phyloP scores from a whole-genome alignment of 1,140 invertebrate species.

The Coenobita brevimanus region DNA sequence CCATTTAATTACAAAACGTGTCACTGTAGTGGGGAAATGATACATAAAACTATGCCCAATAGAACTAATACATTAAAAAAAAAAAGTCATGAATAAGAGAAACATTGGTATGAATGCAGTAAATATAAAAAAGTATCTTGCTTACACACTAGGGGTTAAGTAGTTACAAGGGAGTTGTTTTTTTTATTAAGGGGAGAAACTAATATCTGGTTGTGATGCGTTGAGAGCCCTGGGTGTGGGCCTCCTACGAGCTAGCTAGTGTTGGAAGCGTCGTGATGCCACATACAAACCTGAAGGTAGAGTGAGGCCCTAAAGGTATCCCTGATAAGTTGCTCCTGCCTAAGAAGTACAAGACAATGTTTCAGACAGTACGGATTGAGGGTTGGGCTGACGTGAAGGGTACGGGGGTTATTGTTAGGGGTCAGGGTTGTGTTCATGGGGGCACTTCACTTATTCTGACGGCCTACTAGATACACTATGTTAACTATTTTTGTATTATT shows the following conservation, averaged over 20 bases:
- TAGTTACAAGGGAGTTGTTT: slow-evolving; percentile 43
- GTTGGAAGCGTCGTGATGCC: slow-evolving; percentile 50
- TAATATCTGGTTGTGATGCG: slow-evolving; percentile 45
- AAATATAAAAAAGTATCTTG: slow-evolving; percentile 37
- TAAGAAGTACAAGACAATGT: slow-evolving; percentile 38
- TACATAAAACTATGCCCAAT: slow-evolving; percentile 33
- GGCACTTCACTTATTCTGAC: no score
- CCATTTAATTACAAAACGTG: slow-evolving; percentile 1
- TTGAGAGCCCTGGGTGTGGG: neutral
- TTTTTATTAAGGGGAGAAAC: slow-evolving; percentile 11
- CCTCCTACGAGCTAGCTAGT: slow-evolving; percentile 38
- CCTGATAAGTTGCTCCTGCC: slow-evolving; percentile 59
- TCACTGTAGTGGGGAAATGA: neutral
- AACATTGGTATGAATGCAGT: slow-evolving; percentile 30
- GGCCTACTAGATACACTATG: no score
- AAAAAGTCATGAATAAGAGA: neutral
- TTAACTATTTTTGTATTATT: no score
- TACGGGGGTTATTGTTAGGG: neutral
- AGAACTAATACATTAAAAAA: slow-evolving; percentile 7
- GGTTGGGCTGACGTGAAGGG: no score
- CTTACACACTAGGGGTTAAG: slow-evolving; percentile 46
- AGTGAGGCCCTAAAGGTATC: slow-evolving; percentile 54
- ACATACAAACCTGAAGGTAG: slow-evolving; percentile 52
- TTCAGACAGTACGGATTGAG: no score
- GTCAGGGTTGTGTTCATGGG: neutral